Base-by-base conservation (phyloP, 2,113 vertebrate species). In the Pelmatolapia mariae region DNA sequence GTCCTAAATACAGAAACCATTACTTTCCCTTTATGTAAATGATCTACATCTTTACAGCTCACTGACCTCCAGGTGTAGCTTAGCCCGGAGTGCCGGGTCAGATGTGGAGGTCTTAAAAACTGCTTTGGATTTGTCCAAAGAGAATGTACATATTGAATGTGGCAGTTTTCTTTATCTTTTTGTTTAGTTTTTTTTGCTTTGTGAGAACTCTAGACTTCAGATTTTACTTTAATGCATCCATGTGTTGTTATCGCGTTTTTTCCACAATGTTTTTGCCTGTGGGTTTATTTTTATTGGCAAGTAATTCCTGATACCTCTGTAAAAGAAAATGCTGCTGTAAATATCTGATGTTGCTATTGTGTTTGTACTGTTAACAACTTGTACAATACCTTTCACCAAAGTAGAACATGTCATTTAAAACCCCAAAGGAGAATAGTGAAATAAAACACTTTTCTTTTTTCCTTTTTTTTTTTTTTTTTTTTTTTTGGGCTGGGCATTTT, bases 71-170 rank as follows among this genome's bases (percentile, higher is more conserved):
- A 54, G 80, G 71, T 54, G 10, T 47, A 80, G 52, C 47, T 54
- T 29, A 13, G 16, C 33, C 29, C 11, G 38, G 56, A 52, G 56
- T 68, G 45, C 12, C 3, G 9, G 43, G 6, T 78, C 33, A 29
- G 33, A 53, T 15, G 10, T 66, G 53, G 50, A 54, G 54, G 31
- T 56, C 19, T 47, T 31, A 11, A 68, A 68, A 54, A 85, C 22
- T 40, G 40, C 33, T 79, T 63, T 57, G 38, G 66, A 15, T 7
- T 79, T 54, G 38, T 71, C 43, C 36, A 73, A 83, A 73, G 59
- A 83, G 92, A 84, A 47, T 93, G 87, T 92, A 84, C 22, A 88
- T 78, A 83, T 54, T 90, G 54, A 89, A 86, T 59, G n/a, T 40
- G 3, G 38, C 18, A 11, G n/a, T 38, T 7, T 80, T 63, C 31